These are phyloP conservation scores for Hippocampus guttulatus DNA, from an alignment of 2,113 vertebrate species.

Conservation along the genomic window DNA sequence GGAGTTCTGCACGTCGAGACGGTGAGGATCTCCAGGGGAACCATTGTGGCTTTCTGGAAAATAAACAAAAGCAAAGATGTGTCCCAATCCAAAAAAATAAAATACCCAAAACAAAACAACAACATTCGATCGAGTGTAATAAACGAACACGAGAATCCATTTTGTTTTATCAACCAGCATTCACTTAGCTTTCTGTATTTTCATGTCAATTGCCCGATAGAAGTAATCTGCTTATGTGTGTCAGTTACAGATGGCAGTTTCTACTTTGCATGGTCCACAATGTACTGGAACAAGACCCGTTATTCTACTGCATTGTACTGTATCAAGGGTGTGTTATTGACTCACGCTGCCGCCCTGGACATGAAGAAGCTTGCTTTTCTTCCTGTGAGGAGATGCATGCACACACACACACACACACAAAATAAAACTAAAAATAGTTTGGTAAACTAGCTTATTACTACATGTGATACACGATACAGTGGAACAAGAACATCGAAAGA, in stretches of 20 bases:
- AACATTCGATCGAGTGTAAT: background rate
- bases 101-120: background rate
- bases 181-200: background rate
- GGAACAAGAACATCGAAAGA: background rate
- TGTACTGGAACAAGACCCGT: background rate
- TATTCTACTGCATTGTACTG: background rate
- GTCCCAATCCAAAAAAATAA: background rate
- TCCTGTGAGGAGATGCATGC: background rate
- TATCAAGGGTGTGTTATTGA: background rate
- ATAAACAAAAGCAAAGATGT: constrained; percentile 11
- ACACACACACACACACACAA: background rate
- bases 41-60: constrained; percentile 26
- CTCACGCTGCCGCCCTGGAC: background rate
- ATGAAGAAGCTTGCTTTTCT: constrained; percentile 4
- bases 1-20: constrained; percentile 30
- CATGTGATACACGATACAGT: background rate
- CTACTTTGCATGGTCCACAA: constrained; percentile 3
- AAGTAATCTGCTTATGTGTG: background rate
- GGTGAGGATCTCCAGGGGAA: constrained; percentile 22
- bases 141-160: background rate
- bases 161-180: background rate
- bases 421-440: background rate
- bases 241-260: background rate
- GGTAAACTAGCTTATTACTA: background rate
- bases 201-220: background rate